Evolutionary conservation across 1,140 invertebrate genomes (phyloP).

Genomic region (Drosophila navojoa): DNA sequence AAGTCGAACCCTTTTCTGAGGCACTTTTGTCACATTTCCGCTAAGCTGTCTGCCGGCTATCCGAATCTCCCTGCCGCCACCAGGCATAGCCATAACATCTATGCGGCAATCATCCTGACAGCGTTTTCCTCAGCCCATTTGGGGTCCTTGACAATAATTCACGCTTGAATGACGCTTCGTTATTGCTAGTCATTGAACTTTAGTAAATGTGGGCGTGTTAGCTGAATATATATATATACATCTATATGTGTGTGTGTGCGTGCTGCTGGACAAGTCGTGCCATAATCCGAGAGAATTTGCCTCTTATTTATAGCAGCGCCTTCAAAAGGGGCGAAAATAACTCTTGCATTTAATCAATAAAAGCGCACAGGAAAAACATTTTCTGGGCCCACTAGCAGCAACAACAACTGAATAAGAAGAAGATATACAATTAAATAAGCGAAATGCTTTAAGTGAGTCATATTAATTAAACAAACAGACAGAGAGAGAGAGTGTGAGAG

Average conservation of each 20-base stretch:
- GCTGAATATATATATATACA: too few species aligned
- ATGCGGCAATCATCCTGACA: background rate
- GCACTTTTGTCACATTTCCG: conserved; percentile 65
- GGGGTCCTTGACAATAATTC: conserved; percentile 60
- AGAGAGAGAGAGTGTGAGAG: background rate
- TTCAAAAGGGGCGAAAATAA: conserved; percentile 53
- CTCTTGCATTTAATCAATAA: conserved; percentile 63
- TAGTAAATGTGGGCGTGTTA: conserved; percentile 57
- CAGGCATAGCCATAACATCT: conserved; percentile 1
- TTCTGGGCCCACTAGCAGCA: conserved; percentile 10
- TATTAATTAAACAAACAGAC: too few species aligned
- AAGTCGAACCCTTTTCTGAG: conserved; percentile 35
- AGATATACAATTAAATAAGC: conserved; percentile 4
- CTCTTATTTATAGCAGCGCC: conserved; percentile 46
- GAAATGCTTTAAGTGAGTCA: background rate
- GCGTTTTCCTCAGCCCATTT: conserved; percentile 19
- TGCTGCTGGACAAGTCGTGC: conserved; percentile 22
- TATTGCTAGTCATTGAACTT: conserved; percentile 79
- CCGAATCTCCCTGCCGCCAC: background rate
- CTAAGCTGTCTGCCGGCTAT: conserved; percentile 30
- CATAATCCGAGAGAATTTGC: conserved; percentile 37
- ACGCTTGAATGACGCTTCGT: conserved; percentile 67
- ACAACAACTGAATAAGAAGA: background rate
- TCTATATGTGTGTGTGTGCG: background rate
- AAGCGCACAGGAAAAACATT: conserved; percentile 21